These are phyloP conservation scores for Neosilurus hyrtlii DNA, from an alignment of 2,797 vertebrate genomes.

Conservation along the genomic window DNA sequence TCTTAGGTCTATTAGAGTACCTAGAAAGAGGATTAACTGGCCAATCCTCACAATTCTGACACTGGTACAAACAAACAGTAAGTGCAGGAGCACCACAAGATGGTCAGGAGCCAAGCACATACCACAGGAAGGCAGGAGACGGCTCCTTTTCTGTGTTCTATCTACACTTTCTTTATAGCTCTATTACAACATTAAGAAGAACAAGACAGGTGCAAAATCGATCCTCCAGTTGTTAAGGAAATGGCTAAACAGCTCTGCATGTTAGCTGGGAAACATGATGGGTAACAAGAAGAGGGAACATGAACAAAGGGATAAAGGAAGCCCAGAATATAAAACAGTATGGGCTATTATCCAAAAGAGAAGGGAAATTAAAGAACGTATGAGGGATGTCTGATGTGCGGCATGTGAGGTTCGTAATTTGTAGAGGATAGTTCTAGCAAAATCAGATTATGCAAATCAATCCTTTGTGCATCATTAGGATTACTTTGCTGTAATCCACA, in stretches of 20 bases:
- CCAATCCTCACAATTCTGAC: conserved; percentile 43
- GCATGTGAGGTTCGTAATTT: conserved; percentile 30
- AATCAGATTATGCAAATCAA: conserved; percentile 54
- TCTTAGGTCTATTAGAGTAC: conserved; percentile 41
- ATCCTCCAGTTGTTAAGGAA: conserved; percentile 42
- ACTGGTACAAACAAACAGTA: conserved; percentile 25
- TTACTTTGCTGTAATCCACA: conserved; percentile 36
- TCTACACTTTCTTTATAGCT: not conserved
- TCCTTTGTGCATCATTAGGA: conserved; percentile 36
- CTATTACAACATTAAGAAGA: not conserved
- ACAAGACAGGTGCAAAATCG: conserved; percentile 5
- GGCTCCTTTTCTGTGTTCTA: conserved; percentile 10
- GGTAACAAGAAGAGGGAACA: conserved; percentile 7
- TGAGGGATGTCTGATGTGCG: not conserved
- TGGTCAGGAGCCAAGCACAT: not conserved
- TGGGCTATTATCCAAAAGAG: not conserved
- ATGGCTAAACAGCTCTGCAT: conserved; percentile 41
- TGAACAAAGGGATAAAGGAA: not conserved
- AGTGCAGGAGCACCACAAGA: not conserved
- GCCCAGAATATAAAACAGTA: not conserved
- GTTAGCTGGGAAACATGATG: not conserved
- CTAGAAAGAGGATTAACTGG: conserved; percentile 38
- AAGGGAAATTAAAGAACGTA: not conserved
- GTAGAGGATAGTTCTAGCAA: conserved; percentile 42
- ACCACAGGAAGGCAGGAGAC: conserved; percentile 27